A percentile compares a stretch with the other conserved stretches of the same genome.
These are phyloP conservation scores for Lithobates pipiens DNA, from an alignment of 2,797 vertebrate species.

Conservation along the genomic window DNA sequence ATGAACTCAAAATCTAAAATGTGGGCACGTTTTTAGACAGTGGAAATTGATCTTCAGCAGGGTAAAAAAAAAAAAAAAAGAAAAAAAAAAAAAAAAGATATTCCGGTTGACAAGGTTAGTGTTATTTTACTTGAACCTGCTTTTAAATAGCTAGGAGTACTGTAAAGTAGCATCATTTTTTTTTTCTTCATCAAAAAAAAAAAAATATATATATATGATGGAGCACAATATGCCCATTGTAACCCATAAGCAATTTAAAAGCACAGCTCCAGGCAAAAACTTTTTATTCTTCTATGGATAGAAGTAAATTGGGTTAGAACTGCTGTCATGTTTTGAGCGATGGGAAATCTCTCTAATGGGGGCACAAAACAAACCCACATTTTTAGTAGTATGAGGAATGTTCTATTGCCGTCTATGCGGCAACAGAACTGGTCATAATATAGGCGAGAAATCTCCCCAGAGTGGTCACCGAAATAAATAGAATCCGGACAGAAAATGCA, in stretches of 20 bases:
- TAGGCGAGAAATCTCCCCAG: neutral
- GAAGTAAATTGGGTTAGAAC: too few species aligned
- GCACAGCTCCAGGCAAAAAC: neutral
- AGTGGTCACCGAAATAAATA: neutral
- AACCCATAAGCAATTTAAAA: neutral
- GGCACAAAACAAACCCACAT: too few species aligned
- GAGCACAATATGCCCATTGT: neutral
- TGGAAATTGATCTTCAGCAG: neutral
- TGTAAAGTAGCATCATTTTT: neutral
- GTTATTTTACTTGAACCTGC: neutral
- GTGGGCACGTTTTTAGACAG: neutral
- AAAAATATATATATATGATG: accelerated
- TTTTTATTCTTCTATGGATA: too few species aligned
- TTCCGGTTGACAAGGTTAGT: neutral
- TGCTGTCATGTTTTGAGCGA: neutral
- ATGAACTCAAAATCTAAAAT: neutral
- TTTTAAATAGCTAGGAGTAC: neutral
- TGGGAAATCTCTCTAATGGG: neutral
- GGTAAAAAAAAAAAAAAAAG: neutral
- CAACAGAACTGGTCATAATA: too few species aligned
- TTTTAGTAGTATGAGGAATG: neutral
- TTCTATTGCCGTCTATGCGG: neutral
- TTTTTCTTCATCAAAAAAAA: neutral
- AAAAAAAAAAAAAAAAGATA: too few species aligned
- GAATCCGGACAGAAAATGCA: neutral